Evolutionary conservation across 2,113 vertebrate genomes (phyloP), one percentile per base, ranked within the genome.

Genomic region (Carassius gibelio): DNA sequence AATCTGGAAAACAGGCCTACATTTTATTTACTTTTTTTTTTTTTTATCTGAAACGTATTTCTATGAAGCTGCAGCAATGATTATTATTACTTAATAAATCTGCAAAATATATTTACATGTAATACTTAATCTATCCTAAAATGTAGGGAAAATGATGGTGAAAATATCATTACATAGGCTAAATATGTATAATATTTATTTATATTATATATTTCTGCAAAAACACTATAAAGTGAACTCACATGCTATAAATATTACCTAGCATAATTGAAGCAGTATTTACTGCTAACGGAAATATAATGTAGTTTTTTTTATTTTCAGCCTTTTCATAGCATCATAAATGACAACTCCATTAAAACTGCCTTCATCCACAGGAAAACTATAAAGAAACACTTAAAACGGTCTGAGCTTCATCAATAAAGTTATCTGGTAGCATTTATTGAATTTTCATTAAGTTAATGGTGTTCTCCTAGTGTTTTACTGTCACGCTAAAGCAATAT

Each of bases 361-460:
- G 87, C 62, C 85, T 84, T 85, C 88, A 81, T 80, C 77, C 30
- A 79, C 62, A 75, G 50, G 78, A 84, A 84, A 84, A 84, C 86
- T 77, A 87, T 89, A 90, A 90, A 89, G 83, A 87, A 84, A 89
- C 88, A 89, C 88, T 88, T 86, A 74, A 84, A 86, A 78, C 81
- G 8, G 9, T 50, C 66, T 62, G 34, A 69, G 87, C 86, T 93
- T 91, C 84, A 89, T 93, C 89, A 91, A 88, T 64, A 88, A 89
- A 86, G 76, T 87, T 83, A 82, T 87, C 83, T 87, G 87, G 86
- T 89, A 90, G 90, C 88, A 86, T 90, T 92, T 90, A 90, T 84
- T 82, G 84, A 87, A 88, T 93, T 92, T 94, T 93, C 90, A 94
- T 95, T 94, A 92, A 91, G 89, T 88, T 93, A 94, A 94, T 94